Evolutionary conservation across 2,888 invertebrate species (phyloP), one percentile per base, ranked within the genome.

Genomic region (Drosophila monieri): DNA sequence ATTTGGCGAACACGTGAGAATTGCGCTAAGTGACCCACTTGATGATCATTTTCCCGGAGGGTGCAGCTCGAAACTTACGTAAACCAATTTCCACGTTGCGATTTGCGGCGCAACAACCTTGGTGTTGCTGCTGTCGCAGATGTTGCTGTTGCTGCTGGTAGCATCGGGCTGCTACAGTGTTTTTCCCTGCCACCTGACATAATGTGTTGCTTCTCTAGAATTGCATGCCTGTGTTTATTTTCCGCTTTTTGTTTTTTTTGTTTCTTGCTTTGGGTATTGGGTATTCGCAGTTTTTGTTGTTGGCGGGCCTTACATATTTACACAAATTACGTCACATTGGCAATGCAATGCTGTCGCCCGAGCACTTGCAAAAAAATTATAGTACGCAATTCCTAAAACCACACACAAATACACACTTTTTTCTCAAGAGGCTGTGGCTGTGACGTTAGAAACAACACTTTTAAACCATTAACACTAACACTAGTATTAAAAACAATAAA

Each of bases 41-140:
- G 67, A 55, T 59, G 69, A 56, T 60, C 32, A 25, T 51, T 65
- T 41, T 48, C 18, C 55, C 47, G 52, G 48, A 41, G 47, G 43
- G 43, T 51, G 56, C 52, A 57, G 27, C 37, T 65, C 77, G 65
- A 74, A 84, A 90, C 90, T 90, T 90, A 90, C 90, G 90, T 90
- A 90, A 90, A 90, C 90, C 90, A 90, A 90, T 90, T 90, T 78
- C 90, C 90, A 80, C 88, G 88, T 78, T 90, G 88, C 72, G 89
- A 80, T 81, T 89, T 89, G 66, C 81, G 78, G 60, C 78, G 86
- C 65, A 79, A 78, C 54, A 84, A 60, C 48, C 78, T 71, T 59
- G 75, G 46, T 44, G 74, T 51, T 52, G 62, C 32, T 37, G 65
- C 27, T 27, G 70, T 30, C 46, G 59, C 43, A n/a, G 54, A 44